Base-by-base conservation (phyloP, 1,140 invertebrate genomes). In the Achroia grisella region DNA sequence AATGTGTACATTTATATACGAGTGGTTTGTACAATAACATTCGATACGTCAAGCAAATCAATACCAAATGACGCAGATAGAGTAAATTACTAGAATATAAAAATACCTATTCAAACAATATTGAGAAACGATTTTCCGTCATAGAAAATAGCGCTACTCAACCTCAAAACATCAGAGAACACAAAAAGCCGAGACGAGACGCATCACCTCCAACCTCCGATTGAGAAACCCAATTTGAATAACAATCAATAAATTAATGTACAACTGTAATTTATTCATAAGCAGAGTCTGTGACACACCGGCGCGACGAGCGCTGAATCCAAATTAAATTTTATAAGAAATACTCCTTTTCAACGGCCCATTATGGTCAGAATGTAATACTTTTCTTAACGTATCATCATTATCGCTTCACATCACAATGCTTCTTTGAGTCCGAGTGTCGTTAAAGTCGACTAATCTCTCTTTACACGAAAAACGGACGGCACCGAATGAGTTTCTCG, bases 221-320 rank as follows among this genome's bases (percentile, higher is more conserved):
- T 84, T 78, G 76, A 80, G 78, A 82, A 80, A 77, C 72, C 59
- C 47, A 74, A 84, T 84, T 84, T 82, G 80, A 84, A 84, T 84
- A 84, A 84, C 80, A 84, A 84, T 84, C 74, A 80, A 84, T 84
- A 84, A 84, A 84, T 84, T 84, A 82, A 84, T 84, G 73, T 80
- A 73, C 56, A 47, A 32, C 53, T 49, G 57, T 84, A 80, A 84
- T 77, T 50, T 84, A 84, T 84, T 84, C 80, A 74, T 72, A 71
- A 78, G 60, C 66, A 57, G 63, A 51, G 62, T 74, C 62, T 60
- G 72, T 69, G 71, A 73, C 66, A 70, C 63, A 56, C 50, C 57
- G 62, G 53, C 54, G 67, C 56, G 56, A 82, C 80, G 72, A 66
- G 65, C 41, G 14, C 67, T 71, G 80, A 84, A 84, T 84, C 72